Evolutionary conservation across 2,888 invertebrate species (phyloP).

Genomic region (Augiades crinisus): DNA sequence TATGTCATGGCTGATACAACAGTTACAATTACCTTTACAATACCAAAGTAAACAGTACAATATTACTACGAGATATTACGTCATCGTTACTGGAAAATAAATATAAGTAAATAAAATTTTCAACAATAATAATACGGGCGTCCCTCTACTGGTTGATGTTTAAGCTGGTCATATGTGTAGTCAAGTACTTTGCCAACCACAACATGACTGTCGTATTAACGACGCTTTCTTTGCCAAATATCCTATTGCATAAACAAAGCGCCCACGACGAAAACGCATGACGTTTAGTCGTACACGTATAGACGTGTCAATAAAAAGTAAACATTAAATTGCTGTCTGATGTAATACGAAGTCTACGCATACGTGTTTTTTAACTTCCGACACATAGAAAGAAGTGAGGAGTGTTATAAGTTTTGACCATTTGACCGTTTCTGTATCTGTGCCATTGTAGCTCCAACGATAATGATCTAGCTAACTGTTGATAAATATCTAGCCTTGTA

Average conservation of each 20-base stretch:
- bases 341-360: neutral
- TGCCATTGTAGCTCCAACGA: too few relatives aligned
- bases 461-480: too few relatives aligned
- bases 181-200: constrained; percentile 26
- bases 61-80: too few relatives aligned
- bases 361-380: neutral
- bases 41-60: too few relatives aligned
- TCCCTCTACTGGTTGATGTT: neutral
- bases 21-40: too few relatives aligned
- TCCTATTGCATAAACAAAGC: constrained; percentile 41
- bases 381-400: neutral
- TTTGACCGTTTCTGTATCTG: neutral
- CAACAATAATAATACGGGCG: neutral
- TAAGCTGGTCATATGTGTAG: neutral
- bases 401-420: too few relatives aligned
- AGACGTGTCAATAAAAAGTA: constrained; percentile 3
- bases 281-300: too few relatives aligned
- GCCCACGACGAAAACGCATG: constrained; percentile 15
- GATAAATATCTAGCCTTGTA: too few relatives aligned
- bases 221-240: constrained; percentile 50
- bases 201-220: constrained; percentile 38
- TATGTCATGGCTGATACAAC: too few relatives aligned
- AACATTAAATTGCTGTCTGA: neutral
- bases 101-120: constrained; percentile 11
- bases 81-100: too few relatives aligned